Evolutionary conservation across 2,888 invertebrate species (phyloP).

Genomic region (Graphium colonna): DNA sequence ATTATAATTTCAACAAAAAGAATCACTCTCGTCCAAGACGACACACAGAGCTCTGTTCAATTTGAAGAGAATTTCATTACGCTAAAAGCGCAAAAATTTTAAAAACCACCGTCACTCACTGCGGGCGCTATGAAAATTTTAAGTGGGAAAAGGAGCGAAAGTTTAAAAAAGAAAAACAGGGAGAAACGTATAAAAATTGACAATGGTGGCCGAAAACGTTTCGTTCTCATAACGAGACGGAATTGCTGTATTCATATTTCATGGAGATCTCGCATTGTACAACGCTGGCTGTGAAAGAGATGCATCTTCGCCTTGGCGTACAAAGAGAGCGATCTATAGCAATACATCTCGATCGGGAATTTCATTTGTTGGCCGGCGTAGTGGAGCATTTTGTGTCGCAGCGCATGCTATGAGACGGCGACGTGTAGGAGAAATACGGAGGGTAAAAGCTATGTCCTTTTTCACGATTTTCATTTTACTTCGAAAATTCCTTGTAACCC

Average conservation of each 20-base stretch:
- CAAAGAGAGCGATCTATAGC: conserved; percentile 64
- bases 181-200: conserved; percentile 31
- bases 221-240: conserved; percentile 28
- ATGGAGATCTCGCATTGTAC: conserved; percentile 38
- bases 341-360: conserved; percentile 68
- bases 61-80: conserved; percentile 5
- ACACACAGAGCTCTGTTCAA: background rate
- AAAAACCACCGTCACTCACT: background rate
- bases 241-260: conserved; percentile 38
- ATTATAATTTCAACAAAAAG: too few relatives aligned
- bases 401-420: conserved; percentile 40
- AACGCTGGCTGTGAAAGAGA: conserved; percentile 45
- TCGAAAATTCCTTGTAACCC: too few relatives aligned
- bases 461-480: too few relatives aligned
- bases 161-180: background rate
- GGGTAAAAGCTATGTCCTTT: too few relatives aligned
- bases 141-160: conserved; percentile 5
- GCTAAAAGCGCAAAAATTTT: conserved; percentile 7
- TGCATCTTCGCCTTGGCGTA: conserved; percentile 54
- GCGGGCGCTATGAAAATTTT: conserved; percentile 21
- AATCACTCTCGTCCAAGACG: too few relatives aligned
- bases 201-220: conserved; percentile 26
- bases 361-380: conserved; percentile 54
- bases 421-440: conserved; percentile 24
- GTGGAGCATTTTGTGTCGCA: conserved; percentile 52